Base-by-base conservation (phyloP, 2,113 vertebrate genomes). In the Ammodramus savannarum region DNA sequence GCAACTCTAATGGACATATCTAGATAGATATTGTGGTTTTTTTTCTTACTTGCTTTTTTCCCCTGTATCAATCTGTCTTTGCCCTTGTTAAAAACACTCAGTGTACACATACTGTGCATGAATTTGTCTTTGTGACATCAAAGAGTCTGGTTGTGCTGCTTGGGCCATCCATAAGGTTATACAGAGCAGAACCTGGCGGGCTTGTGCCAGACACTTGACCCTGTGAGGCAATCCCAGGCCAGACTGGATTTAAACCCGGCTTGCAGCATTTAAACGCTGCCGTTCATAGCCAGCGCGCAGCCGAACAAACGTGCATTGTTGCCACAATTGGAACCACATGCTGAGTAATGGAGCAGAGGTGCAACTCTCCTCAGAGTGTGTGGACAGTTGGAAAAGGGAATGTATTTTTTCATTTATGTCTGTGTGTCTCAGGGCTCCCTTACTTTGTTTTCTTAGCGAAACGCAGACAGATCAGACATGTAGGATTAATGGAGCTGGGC, bases 321-420 rank as follows among this genome's bases (percentile, higher is more conserved):
- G 93, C 91, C 83, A 34, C 81, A 97, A 98, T 98, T 97, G 96
- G 96, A 98, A 98, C 97, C 98, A 98, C 97, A 98, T 98, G 98
- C 95, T 91, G 93, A 93, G 92, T 83, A 94, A 90, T 59, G 48
- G 68, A 97, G 80, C 93, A 66, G 96, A 97, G 96, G 97, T 93
- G 91, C 89, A 88, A 59, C 87, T 58, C 94, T 57, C 81, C 93
- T 51, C 83, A 75, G 90, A 97, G 59, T 26, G 92, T 96, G 96
- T 39, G 91, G 97, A 97, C 90, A 92, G 90, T 97, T 91, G 95
- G 96, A 89, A 95, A 85, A 1, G 32, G 58, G 84, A 89, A 85
- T 71, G 78, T 77, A 46, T 95, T 96, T 95, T 85, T 96, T 92
- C 69, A 89, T 96, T 95, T 94, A 66, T 91, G 95, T 95, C 93